Conservation (phyloP, 2,113 vertebrate species). For the Benitochromis conjunctus region DNA sequence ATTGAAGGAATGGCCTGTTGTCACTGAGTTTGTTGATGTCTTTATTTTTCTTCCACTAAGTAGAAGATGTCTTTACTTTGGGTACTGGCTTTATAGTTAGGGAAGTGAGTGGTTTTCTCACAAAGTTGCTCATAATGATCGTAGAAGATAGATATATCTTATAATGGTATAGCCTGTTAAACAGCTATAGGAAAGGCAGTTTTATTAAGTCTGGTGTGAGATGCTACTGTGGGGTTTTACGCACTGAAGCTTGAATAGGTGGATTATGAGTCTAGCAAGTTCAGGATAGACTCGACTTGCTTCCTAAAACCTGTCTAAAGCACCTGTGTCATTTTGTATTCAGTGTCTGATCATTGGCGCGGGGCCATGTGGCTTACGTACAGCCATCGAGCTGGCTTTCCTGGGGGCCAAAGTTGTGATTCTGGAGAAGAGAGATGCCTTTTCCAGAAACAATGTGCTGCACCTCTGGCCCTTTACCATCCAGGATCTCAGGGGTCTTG, state of each 20-base stretch:
- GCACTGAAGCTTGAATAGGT: neutral
- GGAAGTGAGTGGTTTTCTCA: neutral
- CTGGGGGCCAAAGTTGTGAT: constrained; percentile 96
- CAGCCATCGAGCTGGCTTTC: constrained; percentile 91
- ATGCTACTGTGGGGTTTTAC: neutral
- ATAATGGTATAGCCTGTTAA: neutral
- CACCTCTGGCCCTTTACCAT: constrained; percentile 98
- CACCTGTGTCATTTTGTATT: neutral
- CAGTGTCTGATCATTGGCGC: constrained; percentile 98
- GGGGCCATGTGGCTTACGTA: constrained; percentile 94
- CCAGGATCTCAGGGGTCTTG: constrained; percentile 91
- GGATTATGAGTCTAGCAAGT: neutral
- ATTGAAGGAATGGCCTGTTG: neutral
- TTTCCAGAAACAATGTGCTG: constrained; percentile 95
- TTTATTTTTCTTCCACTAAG: neutral
- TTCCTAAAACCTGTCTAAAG: accelerated
- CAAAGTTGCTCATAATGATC: neutral
- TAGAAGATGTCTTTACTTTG: neutral
- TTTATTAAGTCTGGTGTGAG: neutral
- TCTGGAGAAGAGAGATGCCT: constrained; percentile 94
- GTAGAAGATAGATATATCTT: neutral
- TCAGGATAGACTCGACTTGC: neutral
- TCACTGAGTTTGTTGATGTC: neutral
- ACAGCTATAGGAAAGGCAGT: accelerated
- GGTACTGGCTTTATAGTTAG: neutral